Base-by-base conservation (phyloP, 2,888 invertebrate genomes). In the Leucozona laternaria region DNA sequence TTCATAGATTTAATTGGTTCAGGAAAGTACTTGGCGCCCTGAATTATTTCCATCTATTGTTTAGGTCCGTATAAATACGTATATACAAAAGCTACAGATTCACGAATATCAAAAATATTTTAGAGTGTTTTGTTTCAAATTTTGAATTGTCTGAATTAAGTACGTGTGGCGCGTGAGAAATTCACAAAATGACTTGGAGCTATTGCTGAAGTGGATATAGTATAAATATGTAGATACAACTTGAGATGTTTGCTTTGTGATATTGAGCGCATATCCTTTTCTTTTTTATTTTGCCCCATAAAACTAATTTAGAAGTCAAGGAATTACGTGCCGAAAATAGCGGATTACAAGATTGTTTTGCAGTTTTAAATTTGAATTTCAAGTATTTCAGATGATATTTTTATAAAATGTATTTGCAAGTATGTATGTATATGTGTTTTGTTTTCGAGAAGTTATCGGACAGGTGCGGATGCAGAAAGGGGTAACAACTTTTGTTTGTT, bases 1-100 rank as follows among this genome's bases (percentile, higher is more conserved):
- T 85, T 45, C 72, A 68, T 73, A n/a, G 72, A 57, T 62, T 85
- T 81, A 85, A 85, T 81, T 85, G 85, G 77, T 68, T 3, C 37
- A 25, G 13, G 1, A 22, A 62, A 43, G 53, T 62, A 70, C 73
- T 77, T 75, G 72, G 57, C 68, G 72, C 72, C 58, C 72, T 53
- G 53, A 72, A 60, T 73, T 50, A 34, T 43, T 53, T 20, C 17
- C 31, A 57, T 53, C 75, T 64, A 80, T 81, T 81, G 75, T 81
- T 76, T 68, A 34, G 31, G 5, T 31, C 1, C 1, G 5, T 31
- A 31, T 6, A 31, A 7, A 2, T 31, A 8, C 28, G 3, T 4
- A 17, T 57, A 58, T 10, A 53, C 34, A 68, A 53, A 53, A 53
- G 50, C 13, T 50, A 60, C 13, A 40, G 37, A 34, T 34, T 68